Base-by-base conservation (phyloP, 2,113 vertebrate species). In the Phycodurus eques region DNA sequence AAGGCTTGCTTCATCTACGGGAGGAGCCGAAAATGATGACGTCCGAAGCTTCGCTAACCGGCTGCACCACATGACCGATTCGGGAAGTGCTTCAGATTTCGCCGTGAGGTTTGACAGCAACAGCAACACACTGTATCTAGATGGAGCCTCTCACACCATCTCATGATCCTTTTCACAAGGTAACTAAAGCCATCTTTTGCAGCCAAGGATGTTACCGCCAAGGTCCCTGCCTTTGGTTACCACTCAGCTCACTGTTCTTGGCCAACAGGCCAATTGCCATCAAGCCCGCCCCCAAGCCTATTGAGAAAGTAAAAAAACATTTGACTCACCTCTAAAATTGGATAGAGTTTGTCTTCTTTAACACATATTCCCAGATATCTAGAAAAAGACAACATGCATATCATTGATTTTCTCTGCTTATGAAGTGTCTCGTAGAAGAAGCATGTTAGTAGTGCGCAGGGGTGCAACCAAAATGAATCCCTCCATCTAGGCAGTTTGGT, bases 341-440 rank as follows among this genome's bases (percentile, higher is more conserved):
- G 95, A 75, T 96, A 95, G 17, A 96, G 90, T 80, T 95, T 96
- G 77, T 96, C 93, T 64, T 95, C 94, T 81, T 93, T 95, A 46
- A 96, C 93, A 13, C 95, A 96, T 81, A 96, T 94, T 56, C 95
- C 95, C 44, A 96, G 92, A 85, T 96, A 96, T 84, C 95, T 96
- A 78, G 65, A 85, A 86, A 2, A 4, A 77, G 61, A 73, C 39
- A 42, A 73, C 49, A 77, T 2, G 19, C 10, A 39, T 31, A 3
- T 67, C n/a, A 63, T 43, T 54, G 17, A 17, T 66, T 35, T 2
- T 27, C 64, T n/a, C 9, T 72, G n/a, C 4, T 43, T 17, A 20
- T 39, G 27, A 56, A 56, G n/a, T 22, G 9, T 56, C 53, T 27
- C 56, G 35, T 39, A 39, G 17, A 19, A 31, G 42, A 20, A 7